Evolutionary conservation across 2,797 vertebrate species (phyloP).

Genomic region (Oreochromis mossambicus): DNA sequence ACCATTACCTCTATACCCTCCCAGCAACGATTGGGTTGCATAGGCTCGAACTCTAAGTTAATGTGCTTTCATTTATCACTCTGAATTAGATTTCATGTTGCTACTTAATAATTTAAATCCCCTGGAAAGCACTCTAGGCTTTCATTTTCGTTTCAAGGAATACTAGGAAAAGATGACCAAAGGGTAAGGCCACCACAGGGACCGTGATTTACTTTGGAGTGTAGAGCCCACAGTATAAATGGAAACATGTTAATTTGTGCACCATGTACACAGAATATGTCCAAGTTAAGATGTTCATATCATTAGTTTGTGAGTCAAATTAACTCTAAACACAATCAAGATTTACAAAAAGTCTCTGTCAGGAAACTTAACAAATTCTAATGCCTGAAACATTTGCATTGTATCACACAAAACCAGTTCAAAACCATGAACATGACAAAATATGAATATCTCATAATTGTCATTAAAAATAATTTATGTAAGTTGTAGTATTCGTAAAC

Average conservation of each 20-base stretch:
- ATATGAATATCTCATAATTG: neutral
- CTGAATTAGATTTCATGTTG: slow-evolving; percentile 71
- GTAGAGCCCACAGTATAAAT: neutral
- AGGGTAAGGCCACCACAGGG: slow-evolving; percentile 8
- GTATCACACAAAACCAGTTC: neutral
- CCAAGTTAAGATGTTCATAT: neutral
- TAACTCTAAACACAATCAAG: neutral
- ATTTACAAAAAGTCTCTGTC: neutral
- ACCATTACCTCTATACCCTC: slow-evolving; percentile 51
- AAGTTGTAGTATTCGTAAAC: neutral
- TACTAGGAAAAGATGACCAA: slow-evolving; percentile 24
- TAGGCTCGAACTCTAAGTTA: slow-evolving; percentile 53
- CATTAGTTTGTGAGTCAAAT: neutral
- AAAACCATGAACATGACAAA: neutral
- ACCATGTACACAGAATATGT: neutral
- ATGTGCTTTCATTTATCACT: slow-evolving; percentile 74
- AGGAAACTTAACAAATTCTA: neutral
- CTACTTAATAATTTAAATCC: slow-evolving; percentile 70
- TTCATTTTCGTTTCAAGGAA: slow-evolving; percentile 45
- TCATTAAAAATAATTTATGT: neutral
- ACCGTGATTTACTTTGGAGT: slow-evolving; percentile 9
- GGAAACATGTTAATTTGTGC: neutral
- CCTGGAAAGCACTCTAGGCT: slow-evolving; percentile 54
- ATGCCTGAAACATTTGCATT: neutral
- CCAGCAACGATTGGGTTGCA: slow-evolving; percentile 54